Conservation (phyloP, 1,140 invertebrate species). For the Homalodisca vitripennis region DNA sequence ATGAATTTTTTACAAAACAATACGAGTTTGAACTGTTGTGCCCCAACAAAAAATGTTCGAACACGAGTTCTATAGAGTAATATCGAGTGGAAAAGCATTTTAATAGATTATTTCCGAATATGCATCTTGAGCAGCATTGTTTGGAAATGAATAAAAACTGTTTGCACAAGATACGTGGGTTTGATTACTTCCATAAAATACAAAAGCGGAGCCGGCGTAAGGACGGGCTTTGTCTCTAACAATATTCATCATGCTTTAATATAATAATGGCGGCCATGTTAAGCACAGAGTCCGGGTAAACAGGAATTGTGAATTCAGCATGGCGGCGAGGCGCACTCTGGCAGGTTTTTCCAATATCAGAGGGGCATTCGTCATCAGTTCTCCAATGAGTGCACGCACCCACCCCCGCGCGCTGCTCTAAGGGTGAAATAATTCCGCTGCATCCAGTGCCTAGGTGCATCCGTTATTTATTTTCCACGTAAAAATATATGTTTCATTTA, state of each 20-base stretch:
- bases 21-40: too few species aligned
- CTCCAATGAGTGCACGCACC: constrained; percentile 11
- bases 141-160: not conserved
- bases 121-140: not conserved
- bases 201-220: not conserved
- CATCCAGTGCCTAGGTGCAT: constrained; percentile 28
- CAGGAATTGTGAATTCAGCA: constrained; percentile 23
- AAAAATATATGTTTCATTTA: constrained; percentile 29
- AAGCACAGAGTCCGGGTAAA: constrained; percentile 22
- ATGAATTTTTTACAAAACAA: too few species aligned
- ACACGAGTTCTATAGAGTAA: too few species aligned
- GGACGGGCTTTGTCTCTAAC: constrained; percentile 15
- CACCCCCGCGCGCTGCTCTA: not conserved
- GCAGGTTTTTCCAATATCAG: constrained; percentile 30
- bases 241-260: constrained; percentile 27
- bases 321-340: constrained; percentile 20
- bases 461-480: constrained; percentile 31
- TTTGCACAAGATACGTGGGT: not conserved
- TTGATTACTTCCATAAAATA: constrained; percentile 26
- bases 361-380: constrained; percentile 30
- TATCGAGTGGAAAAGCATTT: too few species aligned
- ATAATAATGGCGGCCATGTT: constrained; percentile 25
- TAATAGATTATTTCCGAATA: too few species aligned
- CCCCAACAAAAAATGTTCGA: too few species aligned
- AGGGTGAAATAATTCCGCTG: constrained; percentile 21